Evolutionary conservation across 1,140 invertebrate genomes (phyloP), one percentile per base, ranked within the genome.

Genomic region (Drosophila grimshawi): DNA sequence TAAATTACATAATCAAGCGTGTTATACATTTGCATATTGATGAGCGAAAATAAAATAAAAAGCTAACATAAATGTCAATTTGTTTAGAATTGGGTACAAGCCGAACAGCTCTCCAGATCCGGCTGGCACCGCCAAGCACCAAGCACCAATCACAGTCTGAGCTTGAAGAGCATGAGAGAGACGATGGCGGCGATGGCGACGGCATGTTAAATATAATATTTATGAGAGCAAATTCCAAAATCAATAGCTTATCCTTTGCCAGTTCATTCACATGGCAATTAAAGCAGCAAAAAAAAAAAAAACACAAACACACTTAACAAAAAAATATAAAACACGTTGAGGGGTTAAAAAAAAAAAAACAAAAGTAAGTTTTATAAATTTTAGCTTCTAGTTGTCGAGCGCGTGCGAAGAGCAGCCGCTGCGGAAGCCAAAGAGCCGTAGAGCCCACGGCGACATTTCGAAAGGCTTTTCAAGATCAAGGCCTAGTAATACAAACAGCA

Each of bases 381-480:
- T 57, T 66, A 19, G 41, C 61, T 65, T 49, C 68, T 71, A 39
- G 10, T 51, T 60, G 33, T 33, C 3, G 10, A 71, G 65, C 81
- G 80, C 76, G 72, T 83, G 72, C 80, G 76, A 66, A 53, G 72
- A 61, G 75, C 74, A 11, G 78, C 72, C 37, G 71, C 71, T 43
- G 81, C 81, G 82, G 81, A 86, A 86, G 81, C 81, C 69, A 55
- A 65, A 53, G 37, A 55, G 30, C 5, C 30, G n/a, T 39, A 59
- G 62, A 57, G 66, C 80, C 66, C 56, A 72, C 74, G 67, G 68
- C 63, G 77, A 83, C 69, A 88, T 88, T 88, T 88, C 83, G 83
- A 88, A 88, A 88, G 85, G 81, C 85, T 90, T 89, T 88, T 89
- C 85, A 89, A 89, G 85, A 89, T 89, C 85, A 89, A 89, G 85